Conservation (phyloP, 2,797 vertebrate genomes). For the Apodemus agrarius region DNA sequence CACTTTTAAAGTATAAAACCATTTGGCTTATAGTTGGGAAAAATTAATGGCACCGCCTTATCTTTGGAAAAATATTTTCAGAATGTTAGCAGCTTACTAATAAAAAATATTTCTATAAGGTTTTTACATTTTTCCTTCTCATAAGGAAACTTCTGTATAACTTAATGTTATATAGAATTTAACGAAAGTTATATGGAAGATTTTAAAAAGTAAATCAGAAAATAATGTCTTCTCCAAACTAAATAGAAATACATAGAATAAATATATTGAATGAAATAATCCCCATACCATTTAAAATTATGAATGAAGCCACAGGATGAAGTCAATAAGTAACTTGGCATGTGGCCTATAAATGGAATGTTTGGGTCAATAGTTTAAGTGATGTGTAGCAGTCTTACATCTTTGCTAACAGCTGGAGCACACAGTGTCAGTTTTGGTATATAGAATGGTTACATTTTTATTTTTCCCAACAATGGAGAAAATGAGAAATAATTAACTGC, state of each 20-base stretch:
- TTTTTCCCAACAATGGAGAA: neutral
- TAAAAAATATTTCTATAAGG: conserved; percentile 35
- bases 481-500: neutral
- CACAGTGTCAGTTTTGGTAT: neutral
- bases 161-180: neutral
- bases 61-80: conserved; percentile 39
- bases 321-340: neutral
- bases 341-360: neutral
- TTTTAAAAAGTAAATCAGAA: neutral
- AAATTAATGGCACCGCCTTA: conserved; percentile 46
- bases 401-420: neutral
- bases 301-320: neutral
- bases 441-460: neutral
- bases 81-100: conserved; percentile 36
- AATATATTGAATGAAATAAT: conserved; percentile 8
- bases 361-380: neutral
- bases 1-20: conserved; percentile 62
- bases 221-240: conserved; percentile 39
- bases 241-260: neutral
- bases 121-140: neutral
- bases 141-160: too few relatives aligned
- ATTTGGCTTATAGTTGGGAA: conserved; percentile 7
- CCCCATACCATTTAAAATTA: neutral
- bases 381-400: neutral
- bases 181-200: conserved; percentile 2